A percentile compares a stretch with the other conserved stretches of the same genome.
Conservation (phyloP, 2,797 vertebrate species). For the Glyptemys insculpta region DNA sequence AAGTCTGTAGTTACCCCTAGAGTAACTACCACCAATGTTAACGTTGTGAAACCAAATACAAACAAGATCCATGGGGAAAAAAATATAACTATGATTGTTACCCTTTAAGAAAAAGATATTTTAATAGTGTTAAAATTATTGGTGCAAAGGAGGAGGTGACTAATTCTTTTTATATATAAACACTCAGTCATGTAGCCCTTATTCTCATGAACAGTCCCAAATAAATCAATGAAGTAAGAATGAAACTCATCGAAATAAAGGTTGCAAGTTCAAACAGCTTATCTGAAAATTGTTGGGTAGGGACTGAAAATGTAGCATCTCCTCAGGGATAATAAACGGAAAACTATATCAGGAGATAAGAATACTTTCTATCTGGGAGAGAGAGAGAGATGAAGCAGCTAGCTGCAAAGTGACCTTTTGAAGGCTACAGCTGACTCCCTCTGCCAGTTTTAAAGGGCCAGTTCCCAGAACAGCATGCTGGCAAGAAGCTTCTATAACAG, state of each 20-base stretch:
- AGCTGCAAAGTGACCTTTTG: background rate
- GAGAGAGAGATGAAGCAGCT: background rate
- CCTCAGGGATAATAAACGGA: background rate
- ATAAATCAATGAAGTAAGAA: background rate
- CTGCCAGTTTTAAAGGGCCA: background rate
- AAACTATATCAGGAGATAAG: background rate
- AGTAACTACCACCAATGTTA: background rate
- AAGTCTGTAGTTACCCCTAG: background rate
- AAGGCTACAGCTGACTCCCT: background rate
- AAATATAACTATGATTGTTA: background rate
- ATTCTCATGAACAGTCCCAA: background rate
- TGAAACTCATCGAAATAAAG: background rate
- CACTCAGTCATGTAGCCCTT: background rate
- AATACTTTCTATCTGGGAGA: background rate
- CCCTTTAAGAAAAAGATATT: background rate
- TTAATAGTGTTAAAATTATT: background rate
- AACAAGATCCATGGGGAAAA: background rate
- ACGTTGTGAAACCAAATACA: background rate
- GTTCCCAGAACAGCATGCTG: background rate
- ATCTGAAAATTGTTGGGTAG: background rate
- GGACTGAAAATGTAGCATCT: background rate
- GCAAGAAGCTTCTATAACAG: fast-evolving
- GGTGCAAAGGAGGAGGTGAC: background rate
- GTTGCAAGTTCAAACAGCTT: background rate
- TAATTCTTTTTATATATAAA: background rate